A percentile compares a stretch with the other conserved stretches of the same genome.
Evolutionary conservation across 2,113 vertebrate genomes (phyloP).

Genomic region (Pluvianellus socialis): DNA sequence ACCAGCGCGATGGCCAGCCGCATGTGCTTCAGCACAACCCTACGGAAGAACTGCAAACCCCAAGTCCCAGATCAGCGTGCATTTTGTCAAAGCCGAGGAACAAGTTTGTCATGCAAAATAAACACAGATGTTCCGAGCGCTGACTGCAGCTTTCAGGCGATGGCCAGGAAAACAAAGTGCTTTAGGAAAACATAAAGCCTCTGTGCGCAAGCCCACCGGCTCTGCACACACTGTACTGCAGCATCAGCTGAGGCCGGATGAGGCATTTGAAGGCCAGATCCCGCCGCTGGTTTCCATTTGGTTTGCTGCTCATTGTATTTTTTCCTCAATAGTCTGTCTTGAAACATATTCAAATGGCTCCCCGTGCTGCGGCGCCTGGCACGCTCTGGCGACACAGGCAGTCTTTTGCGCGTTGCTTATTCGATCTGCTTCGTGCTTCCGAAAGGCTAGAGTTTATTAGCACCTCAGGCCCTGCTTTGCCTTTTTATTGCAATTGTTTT

Average conservation of each 20-base stretch:
- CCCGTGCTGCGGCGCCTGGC: not conserved
- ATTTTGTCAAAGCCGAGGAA: slow-evolving; percentile 68
- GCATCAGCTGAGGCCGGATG: not conserved
- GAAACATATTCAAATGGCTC: not conserved
- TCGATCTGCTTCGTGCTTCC: not conserved
- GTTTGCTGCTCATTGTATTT: not conserved
- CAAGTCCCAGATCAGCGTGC: slow-evolving; percentile 56
- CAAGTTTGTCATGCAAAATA: slow-evolving; percentile 77
- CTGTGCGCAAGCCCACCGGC: not conserved
- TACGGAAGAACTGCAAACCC: slow-evolving; percentile 48
- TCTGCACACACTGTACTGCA: not conserved
- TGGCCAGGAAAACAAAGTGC: slow-evolving; percentile 3
- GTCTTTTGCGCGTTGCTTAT: not conserved
- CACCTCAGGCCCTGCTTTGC: not conserved
- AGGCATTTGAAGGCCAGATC: not conserved
- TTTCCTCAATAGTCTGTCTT: not conserved
- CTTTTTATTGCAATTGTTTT: not conserved
- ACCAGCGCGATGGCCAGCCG: slow-evolving; percentile 51
- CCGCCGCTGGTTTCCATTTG: not conserved
- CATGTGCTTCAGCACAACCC: slow-evolving; percentile 44
- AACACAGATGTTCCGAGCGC: slow-evolving; percentile 78
- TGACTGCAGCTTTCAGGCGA: slow-evolving; percentile 25
- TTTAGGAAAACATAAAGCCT: not conserved
- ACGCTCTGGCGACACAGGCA: not conserved
- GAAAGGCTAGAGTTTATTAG: not conserved